phyloP scores from a whole-genome alignment of 2,888 invertebrate genomes.

The Sepiola atlantica region DNA sequence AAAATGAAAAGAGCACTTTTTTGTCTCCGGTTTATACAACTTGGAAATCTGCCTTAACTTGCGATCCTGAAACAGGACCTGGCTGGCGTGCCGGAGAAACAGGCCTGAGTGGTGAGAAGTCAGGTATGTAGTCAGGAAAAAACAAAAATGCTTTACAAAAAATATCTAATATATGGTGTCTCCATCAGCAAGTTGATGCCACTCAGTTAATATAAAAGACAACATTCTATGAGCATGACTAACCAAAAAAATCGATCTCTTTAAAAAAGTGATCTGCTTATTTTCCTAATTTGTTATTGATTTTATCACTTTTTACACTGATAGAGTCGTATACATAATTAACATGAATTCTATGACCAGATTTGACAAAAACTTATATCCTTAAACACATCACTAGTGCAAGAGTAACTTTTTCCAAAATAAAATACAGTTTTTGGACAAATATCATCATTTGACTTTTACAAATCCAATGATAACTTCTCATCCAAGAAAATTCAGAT shows the following conservation, averaged over 20 bases:
- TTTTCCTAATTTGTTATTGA: background rate
- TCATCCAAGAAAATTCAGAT: no score
- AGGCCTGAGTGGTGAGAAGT: conserved; percentile 32
- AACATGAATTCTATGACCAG: no score
- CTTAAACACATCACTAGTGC: no score
- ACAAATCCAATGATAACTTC: no score
- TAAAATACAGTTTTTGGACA: no score
- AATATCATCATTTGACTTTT: no score
- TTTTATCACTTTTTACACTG: background rate
- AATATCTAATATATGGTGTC: background rate
- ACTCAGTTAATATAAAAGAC: background rate
- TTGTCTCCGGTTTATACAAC: conserved; percentile 32
- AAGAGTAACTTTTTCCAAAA: no score
- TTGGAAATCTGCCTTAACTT: conserved; percentile 9
- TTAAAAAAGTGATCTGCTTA: background rate
- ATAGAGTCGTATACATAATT: background rate
- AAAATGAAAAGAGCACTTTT: conserved; percentile 32
- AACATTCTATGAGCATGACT: conserved; percentile 6
- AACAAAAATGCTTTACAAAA: background rate
- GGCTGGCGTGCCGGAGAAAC: conserved; percentile 32
- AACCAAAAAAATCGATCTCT: background rate
- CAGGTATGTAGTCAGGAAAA: conserved; percentile 32
- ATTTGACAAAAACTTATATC: no score
- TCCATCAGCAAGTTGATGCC: background rate
- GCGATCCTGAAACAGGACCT: conserved; percentile 32